These are phyloP conservation scores for Acrossocheilus fasciatus DNA, from an alignment of 2,797 vertebrate species.

Conservation along the genomic window DNA sequence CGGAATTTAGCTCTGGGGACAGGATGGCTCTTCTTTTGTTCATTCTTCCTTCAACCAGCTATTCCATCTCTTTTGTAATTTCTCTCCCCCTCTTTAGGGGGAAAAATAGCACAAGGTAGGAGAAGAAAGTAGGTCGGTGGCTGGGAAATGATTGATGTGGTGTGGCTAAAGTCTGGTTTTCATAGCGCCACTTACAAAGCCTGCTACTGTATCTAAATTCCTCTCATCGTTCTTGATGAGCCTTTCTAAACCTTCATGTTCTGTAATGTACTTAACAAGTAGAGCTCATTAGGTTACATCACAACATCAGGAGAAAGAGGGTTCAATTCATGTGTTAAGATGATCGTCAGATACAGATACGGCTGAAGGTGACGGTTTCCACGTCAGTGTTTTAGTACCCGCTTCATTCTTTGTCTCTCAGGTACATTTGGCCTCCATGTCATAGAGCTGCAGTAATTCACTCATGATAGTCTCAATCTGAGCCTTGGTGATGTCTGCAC, in stretches of 20 bases:
- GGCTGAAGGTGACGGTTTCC: background rate
- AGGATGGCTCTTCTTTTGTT: slow-evolving; percentile 36
- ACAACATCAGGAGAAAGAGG: background rate
- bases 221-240: slow-evolving; percentile 1
- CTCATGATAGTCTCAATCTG: slow-evolving; percentile 85
- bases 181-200: slow-evolving; percentile 28
- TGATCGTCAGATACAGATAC: background rate
- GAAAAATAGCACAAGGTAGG: slow-evolving; percentile 54
- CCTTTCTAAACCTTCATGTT: slow-evolving; percentile 5
- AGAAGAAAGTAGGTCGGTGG: slow-evolving; percentile 60
- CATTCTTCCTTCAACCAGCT: background rate
- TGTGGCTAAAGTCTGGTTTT: slow-evolving; percentile 48
- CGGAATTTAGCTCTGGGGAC: slow-evolving; percentile 37
- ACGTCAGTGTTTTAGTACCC: slow-evolving; percentile 29
- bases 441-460: slow-evolving; percentile 87
- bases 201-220: slow-evolving; percentile 21
- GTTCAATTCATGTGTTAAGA: background rate
- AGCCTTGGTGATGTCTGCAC: slow-evolving; percentile 81
- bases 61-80: slow-evolving; percentile 27
- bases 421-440: slow-evolving; percentile 87
- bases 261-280: slow-evolving; percentile 20
- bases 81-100: slow-evolving; percentile 11
- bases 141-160: slow-evolving; percentile 53
- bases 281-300: slow-evolving; percentile 11
- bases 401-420: slow-evolving; percentile 67